Percentiles rank a stretch among this genome's conserved stretches.
Evolutionary conservation across 2,888 invertebrate genomes (phyloP).

Genomic region (Dicranocentrus wangi): DNA sequence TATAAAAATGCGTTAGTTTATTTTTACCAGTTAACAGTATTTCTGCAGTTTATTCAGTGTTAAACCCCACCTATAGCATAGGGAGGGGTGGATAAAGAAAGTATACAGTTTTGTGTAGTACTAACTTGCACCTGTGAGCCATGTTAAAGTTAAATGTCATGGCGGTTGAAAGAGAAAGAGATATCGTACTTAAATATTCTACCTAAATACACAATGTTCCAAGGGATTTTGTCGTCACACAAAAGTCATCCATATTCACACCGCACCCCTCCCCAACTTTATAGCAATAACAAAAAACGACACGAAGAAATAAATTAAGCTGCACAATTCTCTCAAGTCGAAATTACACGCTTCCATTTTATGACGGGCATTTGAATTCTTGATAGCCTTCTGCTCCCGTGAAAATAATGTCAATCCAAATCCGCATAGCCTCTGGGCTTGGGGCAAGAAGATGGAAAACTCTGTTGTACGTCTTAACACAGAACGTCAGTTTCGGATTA

Average conservation of each 20-base stretch:
- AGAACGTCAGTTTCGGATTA: constrained; percentile 92
- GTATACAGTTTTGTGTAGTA: too few species aligned
- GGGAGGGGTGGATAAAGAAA: too few species aligned
- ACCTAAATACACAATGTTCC: too few species aligned
- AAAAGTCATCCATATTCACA: background rate
- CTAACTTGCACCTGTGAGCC: too few species aligned
- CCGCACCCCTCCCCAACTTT: constrained; percentile 3
- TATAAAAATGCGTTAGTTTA: too few species aligned
- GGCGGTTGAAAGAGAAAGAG: too few species aligned
- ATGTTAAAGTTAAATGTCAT: too few species aligned
- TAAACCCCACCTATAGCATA: too few species aligned
- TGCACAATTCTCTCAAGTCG: background rate
- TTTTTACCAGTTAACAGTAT: too few species aligned
- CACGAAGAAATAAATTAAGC: constrained; percentile 28
- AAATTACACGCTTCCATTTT: constrained; percentile 41
- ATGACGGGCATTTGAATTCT: constrained; percentile 78
- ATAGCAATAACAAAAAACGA: constrained; percentile 20
- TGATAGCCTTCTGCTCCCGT: constrained; percentile 93
- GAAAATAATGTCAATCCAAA: constrained; percentile 97
- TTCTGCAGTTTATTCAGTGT: too few species aligned
- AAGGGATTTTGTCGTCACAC: too few species aligned
- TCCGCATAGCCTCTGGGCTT: constrained; percentile 93
- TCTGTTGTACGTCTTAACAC: constrained; percentile 92
- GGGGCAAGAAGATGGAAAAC: constrained; percentile 94
- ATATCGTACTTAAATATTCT: too few species aligned